Conservation (phyloP, 2,888 invertebrate species). For the Rhogogaster chlorosoma region DNA sequence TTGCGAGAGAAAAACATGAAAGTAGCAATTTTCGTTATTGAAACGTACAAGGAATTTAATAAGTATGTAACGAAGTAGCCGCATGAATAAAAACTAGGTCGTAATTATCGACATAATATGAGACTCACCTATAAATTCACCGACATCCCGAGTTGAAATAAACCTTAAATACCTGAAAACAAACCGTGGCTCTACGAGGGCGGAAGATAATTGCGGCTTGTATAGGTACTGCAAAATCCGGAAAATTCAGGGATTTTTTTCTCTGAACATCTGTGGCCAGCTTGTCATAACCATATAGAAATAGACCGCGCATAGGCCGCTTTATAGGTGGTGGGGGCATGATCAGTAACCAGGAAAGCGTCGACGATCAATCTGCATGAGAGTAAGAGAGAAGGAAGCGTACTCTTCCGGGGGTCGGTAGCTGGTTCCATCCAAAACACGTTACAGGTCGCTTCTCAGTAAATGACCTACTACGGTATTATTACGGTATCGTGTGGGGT, state of each 20-base stretch:
- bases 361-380: not conserved
- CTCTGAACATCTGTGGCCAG: too few species aligned
- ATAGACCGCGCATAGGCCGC: not conserved
- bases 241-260: not conserved
- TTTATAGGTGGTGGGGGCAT: not conserved
- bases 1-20: not conserved
- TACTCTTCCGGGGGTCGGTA: not conserved
- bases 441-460: not conserved
- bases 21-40: not conserved
- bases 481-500: too few species aligned
- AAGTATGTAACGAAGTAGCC: not conserved
- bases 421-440: not conserved
- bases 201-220: not conserved
- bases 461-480: not conserved
- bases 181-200: not conserved
- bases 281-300: not conserved
- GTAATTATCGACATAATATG: not conserved
- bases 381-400: not conserved
- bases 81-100: not conserved
- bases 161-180: not conserved
- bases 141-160: not conserved
- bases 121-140: not conserved
- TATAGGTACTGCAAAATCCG: not conserved
- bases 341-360: not conserved
- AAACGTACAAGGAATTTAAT: not conserved